Percentiles rank a stretch among this genome's conserved stretches.
Conservation (phyloP, 2,797 vertebrate species). For the Aythya fuligula region DNA sequence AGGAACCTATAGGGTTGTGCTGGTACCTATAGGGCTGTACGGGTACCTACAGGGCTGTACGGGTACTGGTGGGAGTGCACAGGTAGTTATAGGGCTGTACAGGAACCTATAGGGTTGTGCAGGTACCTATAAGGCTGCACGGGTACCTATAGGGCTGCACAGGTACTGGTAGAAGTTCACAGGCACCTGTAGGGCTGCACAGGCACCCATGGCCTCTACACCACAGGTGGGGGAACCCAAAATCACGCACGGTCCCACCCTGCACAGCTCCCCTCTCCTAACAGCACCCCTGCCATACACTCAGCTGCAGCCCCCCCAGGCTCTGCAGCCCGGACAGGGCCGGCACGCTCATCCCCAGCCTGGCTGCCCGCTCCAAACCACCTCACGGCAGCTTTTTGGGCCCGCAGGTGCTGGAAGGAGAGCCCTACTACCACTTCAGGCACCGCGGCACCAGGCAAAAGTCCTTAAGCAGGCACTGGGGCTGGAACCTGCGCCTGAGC, state of each 20-base stretch:
- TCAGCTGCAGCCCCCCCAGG: rapidly evolving
- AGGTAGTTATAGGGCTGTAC: no score
- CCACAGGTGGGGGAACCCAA: rapidly evolving
- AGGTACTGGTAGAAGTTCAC: no score
- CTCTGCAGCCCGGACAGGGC: rapidly evolving
- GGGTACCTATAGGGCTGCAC: no score
- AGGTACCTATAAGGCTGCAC: neutral
- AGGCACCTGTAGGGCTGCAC: neutral
- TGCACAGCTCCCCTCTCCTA: neutral
- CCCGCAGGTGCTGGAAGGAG: constrained; percentile 78
- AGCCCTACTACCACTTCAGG: constrained; percentile 77
- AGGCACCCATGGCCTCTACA: neutral
- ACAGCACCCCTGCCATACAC: rapidly evolving
- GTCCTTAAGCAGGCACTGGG: constrained; percentile 76
- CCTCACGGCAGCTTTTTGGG: neutral
- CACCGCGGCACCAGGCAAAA: constrained; percentile 71
- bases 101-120: neutral
- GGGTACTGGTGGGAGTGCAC: no score
- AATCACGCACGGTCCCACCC: neutral
- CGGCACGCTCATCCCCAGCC: rapidly evolving
- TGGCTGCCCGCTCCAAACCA: rapidly evolving
- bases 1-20: no score
- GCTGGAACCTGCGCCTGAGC: constrained; percentile 71
- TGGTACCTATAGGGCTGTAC: no score
- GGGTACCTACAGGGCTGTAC: neutral